These are phyloP conservation scores for Pammene aurita DNA, from an alignment of 2,888 invertebrate species.

Conservation along the genomic window DNA sequence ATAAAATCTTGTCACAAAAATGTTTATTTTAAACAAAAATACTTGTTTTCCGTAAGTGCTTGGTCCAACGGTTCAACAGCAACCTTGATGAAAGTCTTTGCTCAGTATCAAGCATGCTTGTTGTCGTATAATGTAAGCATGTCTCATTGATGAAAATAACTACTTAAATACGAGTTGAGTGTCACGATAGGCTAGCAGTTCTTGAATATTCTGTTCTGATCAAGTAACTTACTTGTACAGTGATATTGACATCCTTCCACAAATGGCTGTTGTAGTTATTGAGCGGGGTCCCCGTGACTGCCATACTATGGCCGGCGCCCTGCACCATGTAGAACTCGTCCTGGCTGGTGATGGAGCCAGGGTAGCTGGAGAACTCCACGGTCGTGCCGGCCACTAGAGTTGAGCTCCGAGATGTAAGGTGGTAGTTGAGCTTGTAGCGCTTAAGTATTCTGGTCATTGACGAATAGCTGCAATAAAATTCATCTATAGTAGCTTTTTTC, in stretches of 20 bases:
- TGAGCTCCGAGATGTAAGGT: conserved; percentile 78
- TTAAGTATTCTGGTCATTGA: conserved; percentile 93
- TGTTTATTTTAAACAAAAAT: too few species aligned
- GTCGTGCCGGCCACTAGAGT: conserved; percentile 85
- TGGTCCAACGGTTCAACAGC: too few species aligned
- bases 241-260: conserved; percentile 87
- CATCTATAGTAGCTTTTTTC: too few species aligned
- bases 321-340: conserved; percentile 91
- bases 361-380: conserved; percentile 92
- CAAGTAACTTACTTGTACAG: conserved; percentile 77
- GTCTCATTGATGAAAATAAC: too few species aligned
- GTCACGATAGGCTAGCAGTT: too few species aligned
- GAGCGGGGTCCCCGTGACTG: conserved; percentile 90
- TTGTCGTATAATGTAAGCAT: too few species aligned
- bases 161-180: too few species aligned
- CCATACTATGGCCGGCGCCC: conserved; percentile 83
- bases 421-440: conserved; percentile 91
- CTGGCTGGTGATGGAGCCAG: conserved; percentile 90
- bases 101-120: too few species aligned
- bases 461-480: conserved; percentile 82
- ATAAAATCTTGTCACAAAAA: too few species aligned
- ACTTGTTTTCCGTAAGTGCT: too few species aligned
- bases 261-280: conserved; percentile 88
- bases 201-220: too few species aligned
- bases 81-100: too few species aligned